Percentiles rank a stretch among this genome's conserved stretches.
Conservation (phyloP, 2,888 invertebrate genomes). For the Hoplodrina ambigua region DNA sequence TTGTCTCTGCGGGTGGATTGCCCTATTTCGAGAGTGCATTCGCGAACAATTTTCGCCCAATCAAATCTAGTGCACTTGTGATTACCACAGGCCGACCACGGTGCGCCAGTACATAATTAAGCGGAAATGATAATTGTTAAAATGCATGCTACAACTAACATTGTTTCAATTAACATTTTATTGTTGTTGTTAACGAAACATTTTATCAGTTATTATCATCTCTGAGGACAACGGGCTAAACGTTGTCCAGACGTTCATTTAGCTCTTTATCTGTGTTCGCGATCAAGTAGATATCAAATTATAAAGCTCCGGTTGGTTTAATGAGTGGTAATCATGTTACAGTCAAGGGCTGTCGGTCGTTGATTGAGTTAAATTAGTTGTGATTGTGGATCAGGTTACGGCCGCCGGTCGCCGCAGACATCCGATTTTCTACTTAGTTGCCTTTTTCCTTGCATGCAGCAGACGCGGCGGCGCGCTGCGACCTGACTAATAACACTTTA, state of each 20-base stretch:
- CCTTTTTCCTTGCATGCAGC: constrained; percentile 57
- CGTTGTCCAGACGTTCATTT: constrained; percentile 50
- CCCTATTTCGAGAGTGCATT: constrained; percentile 84
- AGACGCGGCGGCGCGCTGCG: constrained; percentile 68
- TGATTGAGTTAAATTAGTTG: constrained; percentile 84
- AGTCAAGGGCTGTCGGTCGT: constrained; percentile 65
- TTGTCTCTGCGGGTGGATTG: constrained; percentile 88
- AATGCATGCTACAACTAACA: constrained; percentile 29
- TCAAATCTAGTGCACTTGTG: constrained; percentile 77
- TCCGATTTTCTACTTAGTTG: constrained; percentile 69
- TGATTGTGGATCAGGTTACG: constrained; percentile 82
- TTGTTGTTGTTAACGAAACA: constrained; percentile 26
- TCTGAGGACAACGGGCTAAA: constrained; percentile 27
- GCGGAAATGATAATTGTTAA: constrained; percentile 48
- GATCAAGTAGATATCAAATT: constrained; percentile 65
- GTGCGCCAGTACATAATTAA: constrained; percentile 31
- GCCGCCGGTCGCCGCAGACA: constrained; percentile 65
- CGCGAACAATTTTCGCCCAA: constrained; percentile 80
- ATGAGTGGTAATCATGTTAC: constrained; percentile 73
- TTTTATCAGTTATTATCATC: constrained; percentile 48
- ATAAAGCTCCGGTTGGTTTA: constrained; percentile 65
- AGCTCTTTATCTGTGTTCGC: constrained; percentile 55
- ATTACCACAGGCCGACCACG: constrained; percentile 63
- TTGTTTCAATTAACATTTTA: constrained; percentile 45
- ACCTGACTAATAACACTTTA: constrained; percentile 54